These are phyloP conservation scores for Parauchenoglanis ngamensis DNA, from an alignment of 2,797 vertebrate genomes.

Conservation along the genomic window DNA sequence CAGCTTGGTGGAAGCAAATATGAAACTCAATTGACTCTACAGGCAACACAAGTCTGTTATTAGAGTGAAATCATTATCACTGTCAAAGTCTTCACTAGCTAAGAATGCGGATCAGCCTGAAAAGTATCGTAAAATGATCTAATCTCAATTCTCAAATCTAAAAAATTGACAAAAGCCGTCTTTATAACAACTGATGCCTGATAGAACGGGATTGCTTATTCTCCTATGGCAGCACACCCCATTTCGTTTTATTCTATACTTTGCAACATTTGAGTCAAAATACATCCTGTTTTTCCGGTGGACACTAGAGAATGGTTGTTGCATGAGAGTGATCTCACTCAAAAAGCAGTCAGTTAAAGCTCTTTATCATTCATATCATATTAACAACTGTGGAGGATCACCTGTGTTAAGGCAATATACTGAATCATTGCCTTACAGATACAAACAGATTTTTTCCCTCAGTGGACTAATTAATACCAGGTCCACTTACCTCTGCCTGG, in stretches of 20 bases:
- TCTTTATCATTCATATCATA: constrained; percentile 59
- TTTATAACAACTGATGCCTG: neutral
- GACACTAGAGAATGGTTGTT: neutral
- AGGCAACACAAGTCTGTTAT: neutral
- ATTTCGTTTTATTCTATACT: neutral
- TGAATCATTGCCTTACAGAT: constrained; percentile 63
- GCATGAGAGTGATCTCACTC: constrained; percentile 5
- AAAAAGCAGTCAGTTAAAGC: neutral
- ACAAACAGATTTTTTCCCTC: constrained; percentile 63
- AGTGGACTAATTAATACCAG: constrained; percentile 75
- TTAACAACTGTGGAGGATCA: constrained; percentile 66
- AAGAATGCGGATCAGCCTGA: neutral
- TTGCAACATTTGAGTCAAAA: constrained; percentile 4
- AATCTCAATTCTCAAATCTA: neutral
- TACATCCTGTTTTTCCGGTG: neutral
- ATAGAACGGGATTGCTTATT: neutral
- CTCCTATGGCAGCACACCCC: neutral
- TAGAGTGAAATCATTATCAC: neutral
- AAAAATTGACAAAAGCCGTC: neutral
- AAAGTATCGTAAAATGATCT: neutral
- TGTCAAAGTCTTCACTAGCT: neutral
- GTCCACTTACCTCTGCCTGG: constrained; percentile 71
- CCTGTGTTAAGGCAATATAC: constrained; percentile 69
- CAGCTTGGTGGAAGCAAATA: too few species aligned
- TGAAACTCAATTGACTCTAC: neutral